Conservation (phyloP, 2,888 invertebrate species). For the Agonopterix arenella region DNA sequence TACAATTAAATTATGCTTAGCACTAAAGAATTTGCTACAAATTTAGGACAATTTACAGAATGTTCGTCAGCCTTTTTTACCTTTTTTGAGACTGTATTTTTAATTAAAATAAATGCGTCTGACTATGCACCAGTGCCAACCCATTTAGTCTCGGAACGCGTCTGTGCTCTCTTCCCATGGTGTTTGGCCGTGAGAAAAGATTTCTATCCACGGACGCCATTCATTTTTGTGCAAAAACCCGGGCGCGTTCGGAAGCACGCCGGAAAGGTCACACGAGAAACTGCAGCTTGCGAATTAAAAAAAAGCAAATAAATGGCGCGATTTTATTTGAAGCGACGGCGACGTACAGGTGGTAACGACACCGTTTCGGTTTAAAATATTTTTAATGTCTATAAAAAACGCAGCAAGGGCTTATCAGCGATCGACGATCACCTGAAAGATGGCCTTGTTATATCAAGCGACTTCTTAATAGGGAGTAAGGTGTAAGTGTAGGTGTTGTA, state of each 20-base stretch:
- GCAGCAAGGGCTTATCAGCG: no score
- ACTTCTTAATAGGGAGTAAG: no score
- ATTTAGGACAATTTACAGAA: no score
- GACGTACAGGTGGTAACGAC: background rate
- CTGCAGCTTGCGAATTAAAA: slow-evolving; percentile 34
- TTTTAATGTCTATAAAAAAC: no score
- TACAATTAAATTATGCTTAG: no score
- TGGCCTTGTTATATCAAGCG: no score
- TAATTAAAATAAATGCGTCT: slow-evolving; percentile 5
- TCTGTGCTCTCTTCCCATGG: slow-evolving; percentile 57
- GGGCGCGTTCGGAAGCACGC: slow-evolving; percentile 43
- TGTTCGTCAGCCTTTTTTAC: slow-evolving; percentile 3
- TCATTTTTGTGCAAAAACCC: slow-evolving; percentile 62
- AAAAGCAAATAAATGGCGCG: background rate
- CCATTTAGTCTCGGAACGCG: slow-evolving; percentile 2
- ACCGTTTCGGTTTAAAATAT: no score
- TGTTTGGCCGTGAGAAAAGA: slow-evolving; percentile 59
- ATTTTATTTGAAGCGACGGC: background rate
- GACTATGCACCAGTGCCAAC: slow-evolving; percentile 6
- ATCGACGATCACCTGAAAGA: no score
- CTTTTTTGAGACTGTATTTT: slow-evolving; percentile 3
- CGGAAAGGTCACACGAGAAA: slow-evolving; percentile 67
- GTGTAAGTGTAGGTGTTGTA: no score
- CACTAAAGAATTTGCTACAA: no score
- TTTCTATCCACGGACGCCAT: slow-evolving; percentile 58